These are phyloP conservation scores for Equus quagga DNA, from an alignment of 2,113 vertebrate species.

Conservation along the genomic window DNA sequence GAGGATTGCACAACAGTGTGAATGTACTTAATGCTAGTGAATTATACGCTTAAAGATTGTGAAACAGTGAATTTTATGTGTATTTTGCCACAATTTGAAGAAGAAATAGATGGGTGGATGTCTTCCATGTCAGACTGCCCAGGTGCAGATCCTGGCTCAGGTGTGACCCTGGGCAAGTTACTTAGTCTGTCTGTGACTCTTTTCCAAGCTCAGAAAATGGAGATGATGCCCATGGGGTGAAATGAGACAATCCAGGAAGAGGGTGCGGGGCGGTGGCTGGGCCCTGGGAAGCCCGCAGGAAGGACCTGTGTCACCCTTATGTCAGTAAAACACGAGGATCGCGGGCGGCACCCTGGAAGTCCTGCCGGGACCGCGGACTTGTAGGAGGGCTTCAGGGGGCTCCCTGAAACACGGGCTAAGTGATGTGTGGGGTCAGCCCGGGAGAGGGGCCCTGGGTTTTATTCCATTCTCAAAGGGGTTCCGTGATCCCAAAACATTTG, in stretches of 20 bases:
- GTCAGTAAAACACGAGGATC: rapidly evolving
- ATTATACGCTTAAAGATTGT: rapidly evolving
- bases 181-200: background rate
- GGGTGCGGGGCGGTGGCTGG: rapidly evolving
- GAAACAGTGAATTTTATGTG: background rate
- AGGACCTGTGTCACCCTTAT: rapidly evolving
- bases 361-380: rapidly evolving
- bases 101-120: background rate
- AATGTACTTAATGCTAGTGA: background rate
- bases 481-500: rapidly evolving
- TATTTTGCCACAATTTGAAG: background rate
- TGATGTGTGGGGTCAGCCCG: rapidly evolving
- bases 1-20: rapidly evolving
- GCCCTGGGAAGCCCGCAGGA: rapidly evolving
- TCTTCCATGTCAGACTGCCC: background rate
- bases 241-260: no score
- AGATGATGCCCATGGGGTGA: background rate
- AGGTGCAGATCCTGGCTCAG: background rate
- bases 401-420: background rate
- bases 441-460: background rate
- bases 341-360: rapidly evolving
- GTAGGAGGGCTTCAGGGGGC: background rate
- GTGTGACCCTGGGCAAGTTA: background rate
- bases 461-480: background rate
- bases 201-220: background rate